Base-by-base conservation (phyloP, 2,113 vertebrate species). In the Cisticola juncidis region DNA sequence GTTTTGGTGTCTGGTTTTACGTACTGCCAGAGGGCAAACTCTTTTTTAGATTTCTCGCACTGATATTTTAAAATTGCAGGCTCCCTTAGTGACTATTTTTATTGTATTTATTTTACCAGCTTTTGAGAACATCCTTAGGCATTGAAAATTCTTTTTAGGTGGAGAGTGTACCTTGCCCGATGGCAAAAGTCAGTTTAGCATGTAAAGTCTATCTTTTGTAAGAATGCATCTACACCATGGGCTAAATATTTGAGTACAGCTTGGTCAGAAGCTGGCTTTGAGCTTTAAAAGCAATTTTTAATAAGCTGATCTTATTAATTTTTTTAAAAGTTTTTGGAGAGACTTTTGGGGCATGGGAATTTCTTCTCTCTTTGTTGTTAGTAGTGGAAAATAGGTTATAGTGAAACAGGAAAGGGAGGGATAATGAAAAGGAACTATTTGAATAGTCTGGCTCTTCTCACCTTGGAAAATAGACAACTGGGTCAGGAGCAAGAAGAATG, bases 21-120 rank as follows among this genome's bases (percentile, higher is more conserved):
- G 29, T 79, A 70, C 12, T 83, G 77, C 94, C 71, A 61, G 71
- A 86, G 92, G 95, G 91, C 76, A 94, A 93, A 92, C 86, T 71
- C 88, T 93, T 92, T 91, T 90, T 31, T 4, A 96, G 95, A 96
- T 97, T 95, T 97, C 95, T 95, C 94, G 90, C 94, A 93, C 95
- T 97, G 96, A 97, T 97, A 97, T 91, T 91, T 95, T 93, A 77
- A 96, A 97, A 95, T 94, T 94, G 91, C 87, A 95, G 90, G 72
- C 87, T 97, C 78, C 81, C 58, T 89, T 90, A 65, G 90, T 95
- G 94, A 91, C 90, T 97, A 44, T 95, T 96, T 81, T 86, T 89
- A 81, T 87, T 96, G 92, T 92, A 81, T 92, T 96, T 92, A 92
- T 93, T 89, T 84, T 95, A 86, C 88, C 73, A 17, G 69, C 77